Conservation (phyloP, 1,140 invertebrate genomes). For the Zaprionus davidi region DNA sequence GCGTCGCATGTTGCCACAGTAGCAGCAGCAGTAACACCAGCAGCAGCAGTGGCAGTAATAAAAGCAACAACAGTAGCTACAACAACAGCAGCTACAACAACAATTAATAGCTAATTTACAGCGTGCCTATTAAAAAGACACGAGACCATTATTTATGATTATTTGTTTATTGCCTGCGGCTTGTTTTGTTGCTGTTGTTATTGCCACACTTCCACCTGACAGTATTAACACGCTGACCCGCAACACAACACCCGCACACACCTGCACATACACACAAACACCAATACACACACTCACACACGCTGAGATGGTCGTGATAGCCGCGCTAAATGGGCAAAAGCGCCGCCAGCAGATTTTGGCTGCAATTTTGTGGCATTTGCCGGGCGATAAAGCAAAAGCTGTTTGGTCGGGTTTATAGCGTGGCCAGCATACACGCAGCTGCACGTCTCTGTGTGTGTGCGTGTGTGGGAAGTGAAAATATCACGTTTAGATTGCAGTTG, state of each 20-base stretch:
- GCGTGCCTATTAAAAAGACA: slow-evolving; percentile 61
- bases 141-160: slow-evolving; percentile 77
- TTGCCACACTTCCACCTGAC: slow-evolving; percentile 50
- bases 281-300: slow-evolving; percentile 5
- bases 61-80: not conserved
- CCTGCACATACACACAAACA: slow-evolving; percentile 13
- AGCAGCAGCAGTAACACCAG: not conserved
- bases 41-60: not conserved
- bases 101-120: slow-evolving; percentile 80
- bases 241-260: slow-evolving; percentile 11
- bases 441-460: slow-evolving; percentile 27
- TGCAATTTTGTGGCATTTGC: slow-evolving; percentile 77
- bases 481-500: slow-evolving; percentile 30
- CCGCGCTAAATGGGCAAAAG: slow-evolving; percentile 40
- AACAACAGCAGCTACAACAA: slow-evolving; percentile 4
- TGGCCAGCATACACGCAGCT: slow-evolving; percentile 17
- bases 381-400: slow-evolving; percentile 77
- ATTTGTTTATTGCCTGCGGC: slow-evolving; percentile 77
- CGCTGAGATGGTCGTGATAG: slow-evolving; percentile 7
- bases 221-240: slow-evolving; percentile 51
- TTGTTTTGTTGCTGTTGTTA: slow-evolving; percentile 19
- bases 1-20: not conserved
- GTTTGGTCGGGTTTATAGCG: slow-evolving; percentile 73
- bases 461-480: slow-evolving; percentile 35
- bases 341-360: slow-evolving; percentile 74